Conservation (phyloP, 2,113 vertebrate genomes). For the Bombycilla garrulus region DNA sequence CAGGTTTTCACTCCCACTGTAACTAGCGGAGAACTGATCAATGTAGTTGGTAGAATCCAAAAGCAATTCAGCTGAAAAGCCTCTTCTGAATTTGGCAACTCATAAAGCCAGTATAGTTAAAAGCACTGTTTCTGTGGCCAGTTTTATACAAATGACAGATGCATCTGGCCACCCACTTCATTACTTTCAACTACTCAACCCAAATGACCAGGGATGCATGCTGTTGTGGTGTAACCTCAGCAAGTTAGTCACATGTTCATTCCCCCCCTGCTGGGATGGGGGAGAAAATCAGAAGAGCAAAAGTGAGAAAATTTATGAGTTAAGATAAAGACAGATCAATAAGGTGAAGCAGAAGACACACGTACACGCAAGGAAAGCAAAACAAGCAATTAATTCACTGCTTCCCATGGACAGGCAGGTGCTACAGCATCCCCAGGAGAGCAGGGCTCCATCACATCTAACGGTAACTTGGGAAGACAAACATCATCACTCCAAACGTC, state of each 20-base stretch:
- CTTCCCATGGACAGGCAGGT: neutral
- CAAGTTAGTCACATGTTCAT: neutral
- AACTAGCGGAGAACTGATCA: neutral
- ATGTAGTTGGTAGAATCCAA: neutral
- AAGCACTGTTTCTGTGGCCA: neutral
- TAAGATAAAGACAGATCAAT: neutral
- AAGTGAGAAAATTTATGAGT: neutral
- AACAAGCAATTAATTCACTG: neutral
- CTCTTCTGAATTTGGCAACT: neutral
- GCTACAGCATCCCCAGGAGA: neutral
- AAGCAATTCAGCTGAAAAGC: neutral
- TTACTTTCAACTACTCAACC: neutral
- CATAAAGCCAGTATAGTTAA: neutral
- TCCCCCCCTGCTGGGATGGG: neutral
- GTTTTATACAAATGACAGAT: neutral
- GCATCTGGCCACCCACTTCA: neutral
- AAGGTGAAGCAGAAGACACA: neutral
- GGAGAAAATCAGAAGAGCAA: neutral
- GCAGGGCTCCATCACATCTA: neutral
- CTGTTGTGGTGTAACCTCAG: neutral
- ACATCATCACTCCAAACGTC: neutral
- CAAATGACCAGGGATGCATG: neutral
- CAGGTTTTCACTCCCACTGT: neutral
- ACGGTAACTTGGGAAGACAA: neutral
- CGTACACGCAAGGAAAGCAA: neutral